phyloP scores from a whole-genome alignment of 2,113 vertebrate genomes.

The Pangasianodon hypophthalmus region DNA sequence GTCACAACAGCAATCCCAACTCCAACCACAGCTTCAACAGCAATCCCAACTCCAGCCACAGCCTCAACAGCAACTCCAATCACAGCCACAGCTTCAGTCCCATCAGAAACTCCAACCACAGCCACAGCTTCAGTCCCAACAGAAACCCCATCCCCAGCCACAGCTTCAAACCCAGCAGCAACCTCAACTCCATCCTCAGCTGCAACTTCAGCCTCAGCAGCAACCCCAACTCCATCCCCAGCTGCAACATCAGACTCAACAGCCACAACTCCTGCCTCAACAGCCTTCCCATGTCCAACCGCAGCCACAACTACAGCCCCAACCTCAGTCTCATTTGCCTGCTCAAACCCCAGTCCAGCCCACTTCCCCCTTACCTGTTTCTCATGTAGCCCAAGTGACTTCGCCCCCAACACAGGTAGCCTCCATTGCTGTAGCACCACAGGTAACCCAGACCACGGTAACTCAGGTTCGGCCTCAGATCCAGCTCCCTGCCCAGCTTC shows the following conservation, averaged over 20 bases:
- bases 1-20: background rate
- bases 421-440: constrained; percentile 56
- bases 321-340: constrained; percentile 63
- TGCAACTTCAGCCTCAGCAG: background rate
- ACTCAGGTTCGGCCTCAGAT: constrained; percentile 68
- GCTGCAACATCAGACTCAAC: background rate
- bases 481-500: constrained; percentile 84
- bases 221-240: constrained; percentile 58
- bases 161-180: constrained; percentile 71
- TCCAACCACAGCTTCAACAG: constrained; percentile 48
- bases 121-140: constrained; percentile 21
- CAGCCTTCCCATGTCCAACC: constrained; percentile 15
- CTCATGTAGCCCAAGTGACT: constrained; percentile 58
- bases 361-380: constrained; percentile 45
- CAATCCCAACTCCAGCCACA: constrained; percentile 55
- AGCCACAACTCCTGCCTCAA: constrained; percentile 25
- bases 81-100: constrained; percentile 17
- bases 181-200: constrained; percentile 58
- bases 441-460: constrained; percentile 69
- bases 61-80: background rate
- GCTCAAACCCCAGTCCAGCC: constrained; percentile 55
- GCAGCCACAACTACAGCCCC: constrained; percentile 53
- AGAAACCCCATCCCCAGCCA: constrained; percentile 3
- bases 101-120: constrained; percentile 19
- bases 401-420: constrained; percentile 45